These are phyloP conservation scores for Antennarius striatus DNA, from an alignment of 2,113 vertebrate species.

Conservation along the genomic window DNA sequence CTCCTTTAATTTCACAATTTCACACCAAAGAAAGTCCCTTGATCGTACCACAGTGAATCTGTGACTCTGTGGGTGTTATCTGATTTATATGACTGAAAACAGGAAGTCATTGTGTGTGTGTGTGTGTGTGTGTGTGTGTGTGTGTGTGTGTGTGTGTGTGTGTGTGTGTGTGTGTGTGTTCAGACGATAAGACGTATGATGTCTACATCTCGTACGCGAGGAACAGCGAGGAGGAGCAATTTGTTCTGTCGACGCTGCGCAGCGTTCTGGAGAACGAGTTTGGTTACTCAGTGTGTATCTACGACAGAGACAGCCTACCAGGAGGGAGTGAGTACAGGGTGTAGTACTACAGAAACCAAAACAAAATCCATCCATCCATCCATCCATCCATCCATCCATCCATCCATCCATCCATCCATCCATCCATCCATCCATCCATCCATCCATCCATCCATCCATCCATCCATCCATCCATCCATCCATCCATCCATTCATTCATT, in stretches of 20 bases:
- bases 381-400: too few relatives aligned
- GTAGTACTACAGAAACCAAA: not conserved
- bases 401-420: too few relatives aligned
- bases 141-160: not conserved
- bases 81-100: too few relatives aligned
- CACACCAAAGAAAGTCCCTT: too few relatives aligned
- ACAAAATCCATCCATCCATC: not conserved
- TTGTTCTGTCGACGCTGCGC: constrained; percentile 88
- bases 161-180: constrained; percentile 11
- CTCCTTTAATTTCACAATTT: too few relatives aligned
- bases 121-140: constrained; percentile 5
- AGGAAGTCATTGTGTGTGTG: not conserved
- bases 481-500: too few relatives aligned
- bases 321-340: constrained; percentile 89
- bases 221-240: constrained; percentile 92
- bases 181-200: constrained; percentile 95
- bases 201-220: constrained; percentile 95
- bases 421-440: too few relatives aligned
- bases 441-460: too few relatives aligned
- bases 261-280: constrained; percentile 91
- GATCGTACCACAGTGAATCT: not conserved
- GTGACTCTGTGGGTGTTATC: not conserved
- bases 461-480: too few relatives aligned
- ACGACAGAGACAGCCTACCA: constrained; percentile 94
- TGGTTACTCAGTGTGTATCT: constrained; percentile 95